Evolutionary conservation across 2,888 invertebrate genomes (phyloP).

Genomic region (Sphaeridia pumilis): DNA sequence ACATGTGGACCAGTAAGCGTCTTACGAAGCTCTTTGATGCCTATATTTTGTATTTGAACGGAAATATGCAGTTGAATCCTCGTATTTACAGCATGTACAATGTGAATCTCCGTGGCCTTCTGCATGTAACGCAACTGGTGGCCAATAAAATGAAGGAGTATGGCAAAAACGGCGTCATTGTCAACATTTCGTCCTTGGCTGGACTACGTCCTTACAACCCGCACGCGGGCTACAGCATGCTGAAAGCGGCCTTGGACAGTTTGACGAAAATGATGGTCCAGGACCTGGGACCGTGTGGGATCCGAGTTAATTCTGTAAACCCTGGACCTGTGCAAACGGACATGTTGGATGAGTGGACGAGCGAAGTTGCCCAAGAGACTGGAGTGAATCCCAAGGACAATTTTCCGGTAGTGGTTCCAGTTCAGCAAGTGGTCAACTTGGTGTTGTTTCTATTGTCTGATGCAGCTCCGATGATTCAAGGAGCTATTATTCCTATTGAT

Average conservation of each 20-base stretch:
- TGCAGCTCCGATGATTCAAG: conserved; percentile 67
- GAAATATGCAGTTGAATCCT: neutral
- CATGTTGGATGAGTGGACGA: neutral
- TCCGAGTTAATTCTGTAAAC: neutral
- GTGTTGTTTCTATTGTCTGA: conserved; percentile 67
- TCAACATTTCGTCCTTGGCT: neutral
- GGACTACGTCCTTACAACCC: neutral
- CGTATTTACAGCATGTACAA: neutral
- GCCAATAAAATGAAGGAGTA: neutral
- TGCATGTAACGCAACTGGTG: neutral
- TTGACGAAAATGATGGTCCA: neutral
- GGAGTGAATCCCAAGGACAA: neutral
- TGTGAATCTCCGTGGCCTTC: neutral
- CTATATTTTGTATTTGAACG: neutral
- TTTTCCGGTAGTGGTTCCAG: neutral
- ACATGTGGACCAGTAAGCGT: neutral
- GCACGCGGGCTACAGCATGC: neutral
- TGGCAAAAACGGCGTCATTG: neutral
- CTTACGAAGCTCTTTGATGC: neutral
- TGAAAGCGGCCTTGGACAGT: neutral
- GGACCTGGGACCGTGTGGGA: neutral
- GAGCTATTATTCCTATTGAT: conserved; percentile 62
- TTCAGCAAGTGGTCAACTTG: conserved; percentile 45
- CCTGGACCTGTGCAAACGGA: neutral
- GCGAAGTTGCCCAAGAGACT: neutral